Evolutionary conservation across 2,888 invertebrate genomes (phyloP), one percentile per base, ranked within the genome.

Genomic region (Mycogona germanica): DNA sequence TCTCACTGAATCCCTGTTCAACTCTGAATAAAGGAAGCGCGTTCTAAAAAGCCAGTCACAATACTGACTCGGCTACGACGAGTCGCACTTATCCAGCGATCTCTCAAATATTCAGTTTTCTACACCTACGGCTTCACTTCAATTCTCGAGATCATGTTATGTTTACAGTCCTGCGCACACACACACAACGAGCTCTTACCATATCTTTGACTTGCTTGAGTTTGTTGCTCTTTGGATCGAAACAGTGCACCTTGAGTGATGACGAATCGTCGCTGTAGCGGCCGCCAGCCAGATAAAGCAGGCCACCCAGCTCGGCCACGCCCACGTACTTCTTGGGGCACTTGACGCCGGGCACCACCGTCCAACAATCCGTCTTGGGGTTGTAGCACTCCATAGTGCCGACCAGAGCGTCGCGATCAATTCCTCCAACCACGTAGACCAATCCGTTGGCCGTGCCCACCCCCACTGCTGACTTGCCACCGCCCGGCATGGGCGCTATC

Each of bases 311-410:
- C 37, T 56, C 56, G 3, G 53, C 56, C 6, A 48, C 56, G 1
- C 56, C 56, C 26, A 56, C 56, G 21, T 56, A 53, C 21, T 56
- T 56, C 25, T 55, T 46, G 26, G 56, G 56, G 21, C 56, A 56
- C 29, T 56, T 56, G 21, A 56, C 56, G 7, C 56, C 56, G 7
- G 56, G 53, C 12, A 56, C 53, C 3, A 53, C 38, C 9, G 48
- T 49, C 56, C 56, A 56, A 21, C 51, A 48, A 32, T 56, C 56
- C 17, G 48, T 56, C 25, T 53, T 55, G 14, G 56, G 56, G 29
- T 56, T 53, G 35, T 56, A 56, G 38, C 56, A 56, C 45, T 56
- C 56, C 56, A 56, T 56, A 19, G 56, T 50, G 28, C 56, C 41
- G 5, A 56, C 50, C 5, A 56, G 37, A n/a, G 42, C 55, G 19